A percentile compares a stretch with the other conserved stretches of the same genome.
Evolutionary conservation across 1,140 invertebrate species (phyloP).

Genomic region (Ceratosolen fusciceps): DNA sequence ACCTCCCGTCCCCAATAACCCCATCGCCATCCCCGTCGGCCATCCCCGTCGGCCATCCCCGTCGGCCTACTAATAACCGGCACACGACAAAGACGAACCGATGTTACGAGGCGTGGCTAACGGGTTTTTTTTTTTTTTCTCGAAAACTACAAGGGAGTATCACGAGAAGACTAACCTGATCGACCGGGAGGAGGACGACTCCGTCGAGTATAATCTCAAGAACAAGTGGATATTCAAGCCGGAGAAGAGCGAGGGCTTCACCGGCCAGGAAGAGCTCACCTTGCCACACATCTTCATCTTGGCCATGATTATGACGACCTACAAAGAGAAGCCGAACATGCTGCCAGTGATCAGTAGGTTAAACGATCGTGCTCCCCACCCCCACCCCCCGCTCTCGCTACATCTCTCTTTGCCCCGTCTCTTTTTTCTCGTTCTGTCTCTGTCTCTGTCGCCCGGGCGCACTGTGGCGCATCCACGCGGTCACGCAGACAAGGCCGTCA

Average conservation of each 20-base stretch:
- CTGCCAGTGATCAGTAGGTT: constrained; percentile 74
- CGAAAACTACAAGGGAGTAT: constrained; percentile 78
- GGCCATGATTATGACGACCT: constrained; percentile 70
- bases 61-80: no score
- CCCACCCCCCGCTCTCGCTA: no score
- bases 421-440: no score
- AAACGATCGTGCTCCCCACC: not conserved
- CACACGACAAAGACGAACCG: no score
- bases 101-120: no score
- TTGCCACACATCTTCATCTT: constrained; percentile 77
- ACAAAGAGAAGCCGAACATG: constrained; percentile 75
- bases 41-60: no score
- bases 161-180: constrained; percentile 82
- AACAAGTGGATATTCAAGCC: constrained; percentile 78
- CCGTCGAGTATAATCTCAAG: constrained; percentile 77
- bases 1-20: no score
- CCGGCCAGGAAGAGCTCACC: constrained; percentile 79
- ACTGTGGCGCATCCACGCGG: no score
- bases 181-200: constrained; percentile 80
- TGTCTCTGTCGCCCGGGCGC: no score
- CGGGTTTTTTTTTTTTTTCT: no score
- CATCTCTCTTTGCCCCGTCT: no score
- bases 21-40: no score
- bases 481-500: constrained; percentile 57
- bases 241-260: constrained; percentile 75